Conservation (phyloP, 2,888 invertebrate species). For the Lypha dubia region DNA sequence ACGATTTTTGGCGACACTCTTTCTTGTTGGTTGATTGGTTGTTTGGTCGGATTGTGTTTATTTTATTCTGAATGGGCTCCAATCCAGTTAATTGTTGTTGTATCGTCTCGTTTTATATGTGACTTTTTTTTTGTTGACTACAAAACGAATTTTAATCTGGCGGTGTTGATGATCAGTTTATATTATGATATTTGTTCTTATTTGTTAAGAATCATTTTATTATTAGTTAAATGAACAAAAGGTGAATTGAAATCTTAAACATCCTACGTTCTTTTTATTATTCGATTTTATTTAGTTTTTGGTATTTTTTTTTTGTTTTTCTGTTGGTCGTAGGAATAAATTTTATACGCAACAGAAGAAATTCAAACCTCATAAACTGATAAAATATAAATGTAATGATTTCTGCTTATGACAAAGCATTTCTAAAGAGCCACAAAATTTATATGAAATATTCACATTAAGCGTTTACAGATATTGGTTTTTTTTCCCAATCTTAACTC, state of each 20-base stretch:
- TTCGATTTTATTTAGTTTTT: no score
- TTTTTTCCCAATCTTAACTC: conserved; percentile 12
- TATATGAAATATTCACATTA: conserved; percentile 46
- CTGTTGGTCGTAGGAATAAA: conserved; percentile 18
- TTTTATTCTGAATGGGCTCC: conserved; percentile 13
- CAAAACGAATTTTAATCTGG: conserved; percentile 57
- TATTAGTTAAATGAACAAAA: conserved; percentile 55
- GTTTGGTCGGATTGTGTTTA: no score
- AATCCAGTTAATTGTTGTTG: background rate
- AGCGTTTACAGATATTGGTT: conserved; percentile 19
- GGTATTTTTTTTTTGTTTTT: conserved; percentile 7
- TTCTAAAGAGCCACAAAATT: conserved; percentile 51
- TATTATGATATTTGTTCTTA: conserved; percentile 25
- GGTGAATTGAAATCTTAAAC: conserved; percentile 41
- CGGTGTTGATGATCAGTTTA: conserved; percentile 60
- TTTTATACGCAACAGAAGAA: conserved; percentile 17
- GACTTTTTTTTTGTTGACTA: conserved; percentile 15
- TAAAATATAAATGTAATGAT: conserved; percentile 63
- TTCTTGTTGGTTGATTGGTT: conserved; percentile 16
- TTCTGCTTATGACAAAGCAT: conserved; percentile 66
- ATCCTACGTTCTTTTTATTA: conserved; percentile 26
- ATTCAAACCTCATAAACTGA: conserved; percentile 51
- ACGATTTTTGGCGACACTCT: conserved; percentile 63
- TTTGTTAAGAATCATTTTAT: conserved; percentile 48
- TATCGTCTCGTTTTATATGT: background rate